Evolutionary conservation across 2,113 vertebrate species (phyloP), one percentile per base, ranked within the genome.

Genomic region (Arenaria interpres): DNA sequence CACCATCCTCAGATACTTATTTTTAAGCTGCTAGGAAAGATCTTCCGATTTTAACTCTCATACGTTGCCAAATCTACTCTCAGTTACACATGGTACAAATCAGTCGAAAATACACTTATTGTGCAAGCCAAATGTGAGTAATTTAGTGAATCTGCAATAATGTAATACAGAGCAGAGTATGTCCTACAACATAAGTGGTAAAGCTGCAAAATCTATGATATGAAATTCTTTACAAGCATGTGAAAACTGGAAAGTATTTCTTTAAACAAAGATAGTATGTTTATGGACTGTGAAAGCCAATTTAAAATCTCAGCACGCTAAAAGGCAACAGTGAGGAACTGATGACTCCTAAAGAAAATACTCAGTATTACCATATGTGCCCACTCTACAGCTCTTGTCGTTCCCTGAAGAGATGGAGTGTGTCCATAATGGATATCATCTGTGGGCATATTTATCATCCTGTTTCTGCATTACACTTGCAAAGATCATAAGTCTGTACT

Each of bases 211-310:
- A 91, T 41, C 39, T 69, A 54, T 21, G 67, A 74, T 14, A 56
- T 0, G 1, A 73, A 84, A 73, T 50, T 75, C 63, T 73, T 93
- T 54, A 81, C 43, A 87, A 79, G 39, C 50, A 41, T 27, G 51
- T 68, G 68, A 78, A 94, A 93, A 68, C 28, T 24, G 84, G n/a
- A 48, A 92, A 96, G 14, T 60, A 64, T 77, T 91, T 89, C 53
- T 92, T 92, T n/a, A 88, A 91, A 85, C 54, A 89, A 35, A 80
- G 88, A 72, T 20, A 88, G 59, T 37, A 82, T 60, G 74, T 82
- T 96, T 94, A 95, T 62, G 78, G 79, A 46, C 75, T 93, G 73
- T 94, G 89, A 95, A 94, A 97, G 93, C n/a, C 43, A 85, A 82
- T 90, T 95, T 86, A 57, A 68, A 84, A 88, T 86, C 95, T 88